These are phyloP conservation scores for Gobiocypris rarus DNA, from an alignment of 2,113 vertebrate genomes.

Conservation along the genomic window DNA sequence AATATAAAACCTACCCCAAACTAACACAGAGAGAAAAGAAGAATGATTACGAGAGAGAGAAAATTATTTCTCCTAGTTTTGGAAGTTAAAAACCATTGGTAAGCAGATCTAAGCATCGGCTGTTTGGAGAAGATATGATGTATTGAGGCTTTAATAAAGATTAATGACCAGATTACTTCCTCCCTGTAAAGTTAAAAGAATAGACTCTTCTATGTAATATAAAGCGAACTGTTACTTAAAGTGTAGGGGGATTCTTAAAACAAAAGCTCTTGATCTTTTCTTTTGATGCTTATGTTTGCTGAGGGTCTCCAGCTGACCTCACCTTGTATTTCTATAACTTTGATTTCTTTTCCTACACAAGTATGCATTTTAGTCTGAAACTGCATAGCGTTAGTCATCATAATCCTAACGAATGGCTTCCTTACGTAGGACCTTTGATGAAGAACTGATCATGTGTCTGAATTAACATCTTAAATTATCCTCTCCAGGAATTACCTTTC, in stretches of 20 bases:
- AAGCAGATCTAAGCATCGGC: slow-evolving; percentile 41
- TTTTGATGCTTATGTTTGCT: slow-evolving; percentile 11
- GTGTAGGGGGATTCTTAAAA: slow-evolving; percentile 17
- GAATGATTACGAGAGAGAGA: slow-evolving; percentile 21
- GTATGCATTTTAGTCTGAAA: not conserved
- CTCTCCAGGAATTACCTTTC: not conserved
- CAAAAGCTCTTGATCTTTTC: slow-evolving; percentile 8
- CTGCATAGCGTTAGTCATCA: not conserved
- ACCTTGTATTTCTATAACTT: not conserved
- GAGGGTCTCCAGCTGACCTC: not conserved
- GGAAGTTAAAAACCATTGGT: slow-evolving; percentile 32
- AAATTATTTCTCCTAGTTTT: not conserved
- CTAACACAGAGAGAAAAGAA: slow-evolving; percentile 15
- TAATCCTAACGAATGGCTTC: not conserved
- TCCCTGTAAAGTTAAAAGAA: slow-evolving; percentile 47
- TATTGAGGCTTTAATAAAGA: slow-evolving; percentile 41
- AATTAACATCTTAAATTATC: slow-evolving; percentile 35
- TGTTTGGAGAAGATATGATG: slow-evolving; percentile 32
- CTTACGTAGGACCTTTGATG: not conserved
- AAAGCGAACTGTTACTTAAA: slow-evolving; percentile 31
- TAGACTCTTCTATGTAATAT: slow-evolving; percentile 27
- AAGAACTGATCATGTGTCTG: slow-evolving; percentile 1
- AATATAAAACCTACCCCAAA: slow-evolving; percentile 22
- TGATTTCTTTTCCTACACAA: not conserved
- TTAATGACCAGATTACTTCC: slow-evolving; percentile 42